Percentiles rank a stretch among this genome's conserved stretches.
phyloP scores from a whole-genome alignment of 2,888 invertebrate species.

The Labia minor region DNA sequence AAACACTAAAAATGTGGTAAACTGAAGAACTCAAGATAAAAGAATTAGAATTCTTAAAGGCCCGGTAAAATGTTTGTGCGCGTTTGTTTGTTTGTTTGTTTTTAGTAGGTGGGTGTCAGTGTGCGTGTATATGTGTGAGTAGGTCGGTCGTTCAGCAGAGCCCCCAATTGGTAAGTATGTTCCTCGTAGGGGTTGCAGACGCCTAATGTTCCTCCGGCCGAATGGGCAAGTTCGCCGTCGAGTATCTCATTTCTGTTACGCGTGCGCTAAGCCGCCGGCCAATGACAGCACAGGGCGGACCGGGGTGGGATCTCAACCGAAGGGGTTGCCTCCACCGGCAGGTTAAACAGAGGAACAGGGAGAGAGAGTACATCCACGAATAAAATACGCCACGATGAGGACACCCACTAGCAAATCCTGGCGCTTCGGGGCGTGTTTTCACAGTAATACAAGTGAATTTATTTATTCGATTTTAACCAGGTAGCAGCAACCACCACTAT shows the following conservation, averaged over 20 bases:
- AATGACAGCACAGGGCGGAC: not conserved
- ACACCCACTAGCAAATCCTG: too few relatives aligned
- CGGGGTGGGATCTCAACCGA: not conserved
- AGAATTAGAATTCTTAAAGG: not conserved
- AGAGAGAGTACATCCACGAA: not conserved
- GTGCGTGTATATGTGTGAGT: not conserved
- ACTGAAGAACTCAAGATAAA: not conserved
- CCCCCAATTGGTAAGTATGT: not conserved
- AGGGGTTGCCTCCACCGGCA: not conserved
- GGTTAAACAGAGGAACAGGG: not conserved
- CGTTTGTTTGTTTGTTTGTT: not conserved
- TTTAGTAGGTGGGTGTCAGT: not conserved
- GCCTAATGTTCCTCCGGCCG: not conserved
- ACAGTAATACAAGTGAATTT: too few relatives aligned
- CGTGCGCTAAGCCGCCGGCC: not conserved
- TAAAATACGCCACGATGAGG: not conserved
- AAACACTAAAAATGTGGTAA: not conserved
- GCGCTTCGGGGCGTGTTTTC: too few relatives aligned
- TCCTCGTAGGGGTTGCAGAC: not conserved
- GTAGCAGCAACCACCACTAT: too few relatives aligned
- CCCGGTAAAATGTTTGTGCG: not conserved
- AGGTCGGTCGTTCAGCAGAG: slow-evolving; percentile 13
- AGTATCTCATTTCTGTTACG: not conserved
- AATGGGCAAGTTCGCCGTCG: not conserved
- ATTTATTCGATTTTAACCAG: too few relatives aligned